Conservation (phyloP, 2,113 vertebrate genomes). For the Dromas ardeola region DNA sequence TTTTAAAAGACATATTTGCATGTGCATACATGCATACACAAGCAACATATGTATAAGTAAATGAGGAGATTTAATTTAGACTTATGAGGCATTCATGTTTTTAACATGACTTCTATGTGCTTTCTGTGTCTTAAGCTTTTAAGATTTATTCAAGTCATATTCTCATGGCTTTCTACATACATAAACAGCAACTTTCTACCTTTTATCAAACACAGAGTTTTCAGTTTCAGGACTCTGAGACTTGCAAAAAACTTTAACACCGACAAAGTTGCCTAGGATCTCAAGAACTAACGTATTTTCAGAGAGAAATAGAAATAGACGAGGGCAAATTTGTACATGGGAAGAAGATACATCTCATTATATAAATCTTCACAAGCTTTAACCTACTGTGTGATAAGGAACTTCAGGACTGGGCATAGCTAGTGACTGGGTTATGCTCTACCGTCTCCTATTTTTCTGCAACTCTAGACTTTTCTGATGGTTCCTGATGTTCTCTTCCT, state of each 20-base stretch:
- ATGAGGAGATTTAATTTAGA: neutral
- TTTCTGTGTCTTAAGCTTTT: neutral
- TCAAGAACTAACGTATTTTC: neutral
- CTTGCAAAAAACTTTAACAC: neutral
- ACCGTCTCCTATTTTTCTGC: neutral
- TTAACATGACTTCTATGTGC: neutral
- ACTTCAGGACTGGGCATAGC: neutral
- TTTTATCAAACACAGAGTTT: neutral
- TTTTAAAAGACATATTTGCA: neutral
- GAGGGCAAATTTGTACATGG: neutral
- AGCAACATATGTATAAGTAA: neutral
- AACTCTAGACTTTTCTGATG: neutral
- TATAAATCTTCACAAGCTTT: neutral
- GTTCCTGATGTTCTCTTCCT: neutral
- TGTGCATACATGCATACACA: fast-evolving
- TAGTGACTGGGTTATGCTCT: neutral
- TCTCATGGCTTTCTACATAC: neutral
- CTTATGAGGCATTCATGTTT: neutral
- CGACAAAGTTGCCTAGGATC: neutral
- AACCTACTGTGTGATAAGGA: neutral
- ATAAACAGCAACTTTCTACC: neutral
- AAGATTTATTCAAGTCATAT: neutral
- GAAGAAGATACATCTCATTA: neutral
- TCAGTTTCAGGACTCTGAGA: neutral
- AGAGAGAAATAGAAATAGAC: neutral